Base-by-base conservation (phyloP, 2,113 vertebrate genomes). In the Pheucticus melanocephalus region DNA sequence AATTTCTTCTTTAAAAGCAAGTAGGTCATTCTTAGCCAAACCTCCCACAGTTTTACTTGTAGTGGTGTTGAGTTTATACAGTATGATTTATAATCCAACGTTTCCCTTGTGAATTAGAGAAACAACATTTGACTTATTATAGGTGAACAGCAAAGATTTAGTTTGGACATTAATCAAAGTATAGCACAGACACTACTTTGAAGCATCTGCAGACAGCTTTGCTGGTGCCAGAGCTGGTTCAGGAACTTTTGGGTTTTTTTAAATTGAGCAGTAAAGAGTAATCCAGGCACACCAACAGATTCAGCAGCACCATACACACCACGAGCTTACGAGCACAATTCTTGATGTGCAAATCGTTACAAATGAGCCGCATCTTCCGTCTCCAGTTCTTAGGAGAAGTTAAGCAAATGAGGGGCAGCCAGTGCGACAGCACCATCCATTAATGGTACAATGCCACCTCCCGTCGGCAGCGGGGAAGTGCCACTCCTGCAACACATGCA, bases 361-460 rank as follows among this genome's bases (percentile, higher is more conserved):
- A 92, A 81, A 96, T 28, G 96, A 97, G 96, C 68, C 21, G 25
- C 76, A 83, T 88, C 92, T 86, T 75, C 82, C 16, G 9, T 76
- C 68, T 54, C 82, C 50, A 81, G 91, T 12, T 69, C 92, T 68
- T 57, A 28, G 5, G 73, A 35, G 92, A 96, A 83, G 90, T 54
- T 21, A 40, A 78, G 82, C 71, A 94, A 84, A 92, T 22, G 2
- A 65, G 72, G 65, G 30, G n/a, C 56, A 70, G 61, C 35, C 57
- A 68, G 71, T 10, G 76, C 48, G 66, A 45, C 63, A 68, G 81
- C 53, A 82, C 64, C 89, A 97, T 98, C 96, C 92, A 92, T 97
- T 97, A 98, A 98, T 98, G 96, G 98, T 81, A 86, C 88, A 97
- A 95, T 98, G 98, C 98, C 98, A 98, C 98, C 98, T 98, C 97